Conservation (phyloP, 2,888 invertebrate species). For the Palloptera scutellata region DNA sequence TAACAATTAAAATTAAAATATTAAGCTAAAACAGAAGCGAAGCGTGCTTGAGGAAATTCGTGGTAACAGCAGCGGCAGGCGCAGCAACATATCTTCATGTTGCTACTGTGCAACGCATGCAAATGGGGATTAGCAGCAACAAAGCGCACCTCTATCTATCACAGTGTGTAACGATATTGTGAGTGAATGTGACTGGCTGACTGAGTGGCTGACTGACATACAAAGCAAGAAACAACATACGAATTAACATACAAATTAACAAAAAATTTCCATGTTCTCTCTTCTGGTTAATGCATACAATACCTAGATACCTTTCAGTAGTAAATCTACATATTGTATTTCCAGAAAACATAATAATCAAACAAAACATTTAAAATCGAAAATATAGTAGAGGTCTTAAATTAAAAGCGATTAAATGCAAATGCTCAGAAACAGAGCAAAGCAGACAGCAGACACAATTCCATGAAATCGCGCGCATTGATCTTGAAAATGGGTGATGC, state of each 20-base stretch:
- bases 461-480: conserved; percentile 31
- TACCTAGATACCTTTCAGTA: too few species aligned
- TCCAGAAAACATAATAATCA: too few species aligned
- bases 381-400: conserved; percentile 15
- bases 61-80: not conserved
- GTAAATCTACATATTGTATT: too few species aligned
- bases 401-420: conserved; percentile 32
- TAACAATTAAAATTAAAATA: conserved; percentile 28
- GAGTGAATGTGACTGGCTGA: not conserved
- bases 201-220: not conserved
- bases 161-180: conserved; percentile 16
- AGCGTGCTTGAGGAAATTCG: too few species aligned
- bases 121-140: conserved; percentile 20
- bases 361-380: too few species aligned
- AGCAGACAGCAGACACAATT: conserved; percentile 23
- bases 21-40: too few species aligned
- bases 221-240: not conserved
- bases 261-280: conserved; percentile 16
- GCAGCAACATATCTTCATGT: not conserved
- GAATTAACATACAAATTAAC: conserved; percentile 30
- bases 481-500: conserved; percentile 24
- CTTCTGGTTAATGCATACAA: not conserved
- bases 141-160: conserved; percentile 18
- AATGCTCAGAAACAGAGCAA: conserved; percentile 8
- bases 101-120: conserved; percentile 20